Base-by-base conservation (phyloP, 2,888 invertebrate genomes). In the Nemurella pictetii region DNA sequence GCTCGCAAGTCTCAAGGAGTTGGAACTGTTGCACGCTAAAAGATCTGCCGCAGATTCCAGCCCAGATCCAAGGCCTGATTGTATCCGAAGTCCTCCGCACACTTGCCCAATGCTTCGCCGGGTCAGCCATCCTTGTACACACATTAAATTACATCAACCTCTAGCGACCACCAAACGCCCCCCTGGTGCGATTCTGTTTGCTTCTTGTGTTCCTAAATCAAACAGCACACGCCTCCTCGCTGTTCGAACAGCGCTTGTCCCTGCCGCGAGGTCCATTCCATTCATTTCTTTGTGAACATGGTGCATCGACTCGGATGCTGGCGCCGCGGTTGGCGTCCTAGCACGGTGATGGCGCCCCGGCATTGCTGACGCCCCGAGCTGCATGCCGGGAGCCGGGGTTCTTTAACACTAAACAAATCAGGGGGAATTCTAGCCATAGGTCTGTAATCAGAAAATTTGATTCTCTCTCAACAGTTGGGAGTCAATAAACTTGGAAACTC, bases 201-300 rank as follows among this genome's bases (percentile, higher is more conserved):
- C 75, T 4, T 27, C 75, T 75, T n/a, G n/a, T n/a, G n/a, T n/a
- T n/a, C n/a, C n/a, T 75, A 75, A 75, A 75, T 75, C 75, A 75
- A 75, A 75, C 28, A 75, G 26, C 26, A 26, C 28, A 75, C 75
- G 75, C 75, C 75, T 75, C 26, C 28, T 55, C 12, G 55, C 55
- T 12, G 9, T 20, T 12, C 55, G 15, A 20, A 12, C 55, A 55
- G 2, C 35, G 35, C 35, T 35, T 55, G 55, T 55, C 55, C 55
- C 55, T 20, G 20, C 55, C 55, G 5, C 35, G 12, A 35, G 35
- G 4, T 35, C 35, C 5, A 35, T 55, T 55, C 55, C 55, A n/a
- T 55, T 12, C 20, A 3, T 55, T n/a, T n/a, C n/a, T n/a, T n/a
- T n/a, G n/a, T n/a, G n/a, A n/a, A n/a, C n/a, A n/a, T n/a, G n/a